Evolutionary conservation across 2,888 invertebrate species (phyloP).

Genomic region (Artemia sinica): DNA sequence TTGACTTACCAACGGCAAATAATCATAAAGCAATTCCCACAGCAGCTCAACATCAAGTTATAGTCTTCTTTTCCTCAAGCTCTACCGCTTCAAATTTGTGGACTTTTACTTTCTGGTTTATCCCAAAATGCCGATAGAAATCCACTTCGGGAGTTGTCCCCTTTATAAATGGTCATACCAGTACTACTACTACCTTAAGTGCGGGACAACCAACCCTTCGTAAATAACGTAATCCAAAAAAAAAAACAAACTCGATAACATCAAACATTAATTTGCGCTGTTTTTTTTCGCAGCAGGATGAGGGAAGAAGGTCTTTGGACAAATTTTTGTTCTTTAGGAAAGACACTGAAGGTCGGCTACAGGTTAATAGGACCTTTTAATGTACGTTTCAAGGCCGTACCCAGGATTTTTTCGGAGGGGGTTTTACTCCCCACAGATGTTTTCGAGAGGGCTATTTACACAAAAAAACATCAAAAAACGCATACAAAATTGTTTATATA

Average conservation of each 20-base stretch:
- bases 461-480: too few species aligned
- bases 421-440: too few species aligned
- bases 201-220: background rate
- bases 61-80: constrained; percentile 53
- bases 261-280: constrained; percentile 12
- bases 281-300: background rate
- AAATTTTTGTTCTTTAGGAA: too few species aligned
- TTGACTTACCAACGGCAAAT: constrained; percentile 64
- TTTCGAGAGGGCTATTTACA: too few species aligned
- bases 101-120: constrained; percentile 76
- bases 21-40: constrained; percentile 86
- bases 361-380: too few species aligned
- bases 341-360: too few species aligned
- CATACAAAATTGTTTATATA: too few species aligned
- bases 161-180: constrained; percentile 68
- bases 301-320: too few species aligned
- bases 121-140: constrained; percentile 96
- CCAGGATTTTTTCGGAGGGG: too few species aligned
- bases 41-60: constrained; percentile 83
- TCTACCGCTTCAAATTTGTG: constrained; percentile 64
- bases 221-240: too few species aligned
- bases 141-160: constrained; percentile 86
- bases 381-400: too few species aligned
- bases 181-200: constrained; percentile 48
- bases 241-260: constrained; percentile 16